Evolutionary conservation across 1,140 invertebrate species (phyloP).

Genomic region (Idris sp.): DNA sequence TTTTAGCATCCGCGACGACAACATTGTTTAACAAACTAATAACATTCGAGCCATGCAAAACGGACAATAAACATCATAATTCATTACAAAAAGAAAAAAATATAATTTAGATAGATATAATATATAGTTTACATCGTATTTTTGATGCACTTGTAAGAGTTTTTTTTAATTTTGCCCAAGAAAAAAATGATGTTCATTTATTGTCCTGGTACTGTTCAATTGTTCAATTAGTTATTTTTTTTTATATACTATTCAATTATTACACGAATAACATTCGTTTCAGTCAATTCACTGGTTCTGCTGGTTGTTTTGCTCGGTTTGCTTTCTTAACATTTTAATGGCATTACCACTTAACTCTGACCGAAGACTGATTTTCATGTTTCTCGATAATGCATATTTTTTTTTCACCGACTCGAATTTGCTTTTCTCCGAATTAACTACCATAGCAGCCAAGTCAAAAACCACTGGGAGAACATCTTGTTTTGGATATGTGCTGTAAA

Average conservation of each 20-base stretch:
- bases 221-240: no score
- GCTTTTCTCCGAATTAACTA: constrained; percentile 79
- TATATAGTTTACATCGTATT: no score
- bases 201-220: no score
- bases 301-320: constrained; percentile 45
- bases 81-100: constrained; percentile 17
- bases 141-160: no score
- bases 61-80: constrained; percentile 23
- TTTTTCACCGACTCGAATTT: constrained; percentile 82
- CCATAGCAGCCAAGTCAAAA: constrained; percentile 80
- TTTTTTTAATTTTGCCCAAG: no score
- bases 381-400: constrained; percentile 80
- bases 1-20: background rate
- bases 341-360: constrained; percentile 79
- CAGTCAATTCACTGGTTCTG: constrained; percentile 24
- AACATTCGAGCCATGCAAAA: constrained; percentile 18
- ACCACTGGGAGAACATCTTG: constrained; percentile 81
- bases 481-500: constrained; percentile 81
- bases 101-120: no score
- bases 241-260: constrained; percentile 2
- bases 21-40: background rate
- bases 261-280: constrained; percentile 16
- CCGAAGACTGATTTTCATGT: constrained; percentile 81
- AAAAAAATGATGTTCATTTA: constrained; percentile 22
- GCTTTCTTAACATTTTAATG: constrained; percentile 67